phyloP scores from a whole-genome alignment of 2,888 invertebrate species.

The Unio pictorum region DNA sequence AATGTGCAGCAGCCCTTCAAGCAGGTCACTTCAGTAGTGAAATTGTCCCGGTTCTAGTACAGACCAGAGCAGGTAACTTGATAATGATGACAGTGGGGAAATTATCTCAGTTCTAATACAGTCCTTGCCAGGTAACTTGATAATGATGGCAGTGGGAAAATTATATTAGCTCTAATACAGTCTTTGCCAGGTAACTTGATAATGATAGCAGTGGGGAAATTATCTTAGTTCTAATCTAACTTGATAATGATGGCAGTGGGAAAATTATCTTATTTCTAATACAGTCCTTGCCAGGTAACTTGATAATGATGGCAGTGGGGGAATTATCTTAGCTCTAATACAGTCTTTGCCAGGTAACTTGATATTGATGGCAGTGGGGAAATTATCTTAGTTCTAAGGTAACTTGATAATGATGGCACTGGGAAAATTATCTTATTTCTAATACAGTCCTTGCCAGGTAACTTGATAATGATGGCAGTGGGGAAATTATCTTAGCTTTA shows the following conservation, averaged over 20 bases:
- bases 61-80: conserved; percentile 69
- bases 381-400: conserved; percentile 78
- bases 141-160: conserved; percentile 74
- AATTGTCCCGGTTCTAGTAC: conserved; percentile 79
- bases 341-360: conserved; percentile 65
- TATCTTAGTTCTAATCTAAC: conserved; percentile 76
- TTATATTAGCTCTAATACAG: conserved; percentile 78
- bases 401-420: no score
- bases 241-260: neutral
- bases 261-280: neutral
- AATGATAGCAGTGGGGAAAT: conserved; percentile 75
- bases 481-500: no score
- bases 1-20: conserved; percentile 77
- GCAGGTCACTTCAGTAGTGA: conserved; percentile 80
- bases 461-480: no score
- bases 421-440: no score
- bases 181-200: conserved; percentile 51
- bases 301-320: conserved; percentile 62
- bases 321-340: conserved; percentile 81
- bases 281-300: conserved; percentile 64
- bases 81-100: conserved; percentile 72
- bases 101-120: conserved; percentile 79
- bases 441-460: no score
- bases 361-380: conserved; percentile 71
- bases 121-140: conserved; percentile 64